Conservation (phyloP, 92 coral and sea anemone genomes). For the Actinostola sp. region DNA sequence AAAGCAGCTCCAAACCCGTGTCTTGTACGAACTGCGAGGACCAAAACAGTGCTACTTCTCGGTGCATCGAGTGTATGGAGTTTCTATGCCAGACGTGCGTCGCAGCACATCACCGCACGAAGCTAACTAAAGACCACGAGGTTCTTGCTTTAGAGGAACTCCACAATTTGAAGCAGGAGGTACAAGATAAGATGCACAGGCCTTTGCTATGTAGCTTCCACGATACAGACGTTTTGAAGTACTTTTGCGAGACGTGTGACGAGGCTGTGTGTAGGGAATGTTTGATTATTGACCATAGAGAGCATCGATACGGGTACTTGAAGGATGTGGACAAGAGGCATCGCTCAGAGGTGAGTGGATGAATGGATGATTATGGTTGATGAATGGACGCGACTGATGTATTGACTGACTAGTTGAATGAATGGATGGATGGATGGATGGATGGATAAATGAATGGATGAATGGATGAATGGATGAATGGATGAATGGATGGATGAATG, state of each 20-base stretch:
- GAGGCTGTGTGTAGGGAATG: slow-evolving; percentile 97
- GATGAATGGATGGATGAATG: too few relatives aligned
- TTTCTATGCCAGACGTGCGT: slow-evolving; percentile 92
- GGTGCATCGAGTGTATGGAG: slow-evolving; percentile 97
- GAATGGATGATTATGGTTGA: too few relatives aligned
- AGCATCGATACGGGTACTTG: slow-evolving; percentile 88
- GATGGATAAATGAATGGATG: too few relatives aligned
- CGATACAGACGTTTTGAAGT: slow-evolving; percentile 88
- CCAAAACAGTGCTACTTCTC: slow-evolving; percentile 73
- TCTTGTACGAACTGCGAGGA: slow-evolving; percentile 94
- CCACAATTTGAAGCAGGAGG: slow-evolving; percentile 74
- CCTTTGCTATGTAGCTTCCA: slow-evolving; percentile 83
- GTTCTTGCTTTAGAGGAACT: slow-evolving; percentile 86
- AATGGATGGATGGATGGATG: too few relatives aligned
- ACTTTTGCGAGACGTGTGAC: slow-evolving; percentile 96
- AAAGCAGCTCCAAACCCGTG: slow-evolving; percentile 83
- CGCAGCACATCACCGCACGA: slow-evolving; percentile 90
- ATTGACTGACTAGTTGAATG: too few relatives aligned
- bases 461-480: too few relatives aligned
- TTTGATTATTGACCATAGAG: slow-evolving; percentile 92
- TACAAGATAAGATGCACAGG: slow-evolving; percentile 88
- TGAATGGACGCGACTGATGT: too few relatives aligned
- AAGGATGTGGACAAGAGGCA: slow-evolving; percentile 97
- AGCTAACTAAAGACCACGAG: slow-evolving; percentile 92
- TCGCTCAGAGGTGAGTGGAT: slow-evolving; percentile 79